Conservation (phyloP, 2,888 invertebrate genomes). For the Orgyia antiqua region DNA sequence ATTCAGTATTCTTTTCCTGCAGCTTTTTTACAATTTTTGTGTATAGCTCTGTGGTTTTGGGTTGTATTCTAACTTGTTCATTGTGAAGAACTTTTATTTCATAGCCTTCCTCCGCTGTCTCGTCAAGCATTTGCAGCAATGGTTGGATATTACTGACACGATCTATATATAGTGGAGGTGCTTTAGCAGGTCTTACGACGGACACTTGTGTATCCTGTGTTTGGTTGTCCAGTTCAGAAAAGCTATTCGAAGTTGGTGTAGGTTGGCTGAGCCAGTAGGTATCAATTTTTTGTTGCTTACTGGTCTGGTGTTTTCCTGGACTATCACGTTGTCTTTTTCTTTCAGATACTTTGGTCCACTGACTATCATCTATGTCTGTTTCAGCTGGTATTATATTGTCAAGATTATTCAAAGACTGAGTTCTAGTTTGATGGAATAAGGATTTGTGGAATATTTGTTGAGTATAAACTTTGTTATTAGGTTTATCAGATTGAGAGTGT, state of each 20-base stretch:
- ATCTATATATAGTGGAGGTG: slow-evolving; percentile 1
- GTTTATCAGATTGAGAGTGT: slow-evolving; percentile 1
- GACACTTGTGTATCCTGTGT: background rate
- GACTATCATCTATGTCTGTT: background rate
- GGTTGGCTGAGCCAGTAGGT: background rate
- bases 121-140: background rate
- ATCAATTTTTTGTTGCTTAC: no score
- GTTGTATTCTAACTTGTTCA: slow-evolving; percentile 4
- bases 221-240: background rate
- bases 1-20: slow-evolving; percentile 6
- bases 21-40: slow-evolving; percentile 6
- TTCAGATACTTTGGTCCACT: background rate
- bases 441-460: no score
- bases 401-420: background rate
- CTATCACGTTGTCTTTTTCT: background rate
- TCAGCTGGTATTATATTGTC: background rate
- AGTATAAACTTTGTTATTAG: background rate
- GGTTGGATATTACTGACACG: slow-evolving; percentile 1
- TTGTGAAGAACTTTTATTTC: slow-evolving; percentile 1
- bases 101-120: background rate
- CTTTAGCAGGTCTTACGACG: background rate
- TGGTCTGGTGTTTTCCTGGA: background rate
- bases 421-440: no score
- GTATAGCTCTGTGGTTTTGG: slow-evolving; percentile 5
- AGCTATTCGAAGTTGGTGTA: background rate